phyloP scores from a whole-genome alignment of 1,140 invertebrate genomes.

The Heliconius nattereri region DNA sequence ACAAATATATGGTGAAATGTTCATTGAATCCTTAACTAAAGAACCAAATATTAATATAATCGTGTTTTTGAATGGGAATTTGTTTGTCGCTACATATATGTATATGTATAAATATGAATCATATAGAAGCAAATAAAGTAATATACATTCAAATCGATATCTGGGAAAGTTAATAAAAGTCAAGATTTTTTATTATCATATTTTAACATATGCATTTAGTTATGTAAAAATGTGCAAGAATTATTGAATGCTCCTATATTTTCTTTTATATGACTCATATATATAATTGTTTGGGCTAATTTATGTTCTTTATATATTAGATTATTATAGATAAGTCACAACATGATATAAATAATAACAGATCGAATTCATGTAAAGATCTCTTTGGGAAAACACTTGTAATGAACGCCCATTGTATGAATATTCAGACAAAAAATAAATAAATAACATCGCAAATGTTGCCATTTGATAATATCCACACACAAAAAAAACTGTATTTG shows the following conservation, averaged over 20 bases:
- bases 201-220: neutral
- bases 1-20: conserved; percentile 57
- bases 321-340: conserved; percentile 31
- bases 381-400: conserved; percentile 16
- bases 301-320: conserved; percentile 56
- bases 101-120: conserved; percentile 33
- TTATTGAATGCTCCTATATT: no score
- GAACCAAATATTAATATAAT: conserved; percentile 77
- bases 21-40: conserved; percentile 51
- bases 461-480: conserved; percentile 2
- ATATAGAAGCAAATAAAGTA: no score
- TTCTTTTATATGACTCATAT: no score
- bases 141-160: no score
- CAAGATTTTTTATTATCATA: no score
- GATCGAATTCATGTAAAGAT: conserved; percentile 28
- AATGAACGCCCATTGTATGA: neutral
- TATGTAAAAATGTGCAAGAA: no score
- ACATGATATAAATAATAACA: neutral
- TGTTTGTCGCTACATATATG: conserved; percentile 50
- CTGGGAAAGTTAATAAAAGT: no score
- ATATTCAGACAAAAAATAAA: neutral
- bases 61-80: conserved; percentile 68
- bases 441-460: neutral
- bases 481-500: neutral
- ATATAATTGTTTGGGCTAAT: conserved; percentile 54